Evolutionary conservation across 2,888 invertebrate genomes (phyloP), one percentile per base, ranked within the genome.

Genomic region (Cataglyphis altisquamis): DNA sequence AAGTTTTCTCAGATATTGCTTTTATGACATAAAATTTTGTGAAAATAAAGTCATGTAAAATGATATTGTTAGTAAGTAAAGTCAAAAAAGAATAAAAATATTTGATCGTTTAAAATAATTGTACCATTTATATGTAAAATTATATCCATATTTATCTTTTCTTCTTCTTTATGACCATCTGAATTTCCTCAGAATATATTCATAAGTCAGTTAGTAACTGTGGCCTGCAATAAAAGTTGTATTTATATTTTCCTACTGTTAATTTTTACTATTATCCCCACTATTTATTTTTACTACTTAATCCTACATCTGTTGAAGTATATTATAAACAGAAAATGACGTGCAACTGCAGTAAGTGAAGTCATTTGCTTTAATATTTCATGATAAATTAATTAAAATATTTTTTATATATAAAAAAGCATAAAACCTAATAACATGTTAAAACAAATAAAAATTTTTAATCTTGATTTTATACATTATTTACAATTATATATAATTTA

Each of bases 281-380:
- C 21, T 21, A 21, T 21, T 21, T 36, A 3, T 68, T 41, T n/a
- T 60, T 41, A 29, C 3, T 39, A 72, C 12, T 73, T 2, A 29
- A 45, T 45, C 21, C 52, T 32, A 21, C 9, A 62, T 70, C 66
- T 74, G 80, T 55, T 86, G 75, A 5, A 89, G 70, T 67, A 89
- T 0, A 55, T 82, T 89, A 21, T 75, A 87, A 15, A 63, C 84
- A 5, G 89, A 87, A n/a, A 86, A 89, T 0, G 86, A 86, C 1
- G 82, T 83, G 29, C 36, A 89, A 39, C 89, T 89, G 48, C 2
- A 63, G 70, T 9, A 73, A 41, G 25, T 2, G 48, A n/a, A 75
- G 41, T 21, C n/a, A 72, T 72, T 55, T 12, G 10, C 8, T 39
- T 3, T 6, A 60, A 0, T n/a, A 74, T 32, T 57, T 1, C 21